Evolutionary conservation across 2,888 invertebrate genomes (phyloP), one percentile per base, ranked within the genome.

Genomic region (Pasiphila rectangulata): DNA sequence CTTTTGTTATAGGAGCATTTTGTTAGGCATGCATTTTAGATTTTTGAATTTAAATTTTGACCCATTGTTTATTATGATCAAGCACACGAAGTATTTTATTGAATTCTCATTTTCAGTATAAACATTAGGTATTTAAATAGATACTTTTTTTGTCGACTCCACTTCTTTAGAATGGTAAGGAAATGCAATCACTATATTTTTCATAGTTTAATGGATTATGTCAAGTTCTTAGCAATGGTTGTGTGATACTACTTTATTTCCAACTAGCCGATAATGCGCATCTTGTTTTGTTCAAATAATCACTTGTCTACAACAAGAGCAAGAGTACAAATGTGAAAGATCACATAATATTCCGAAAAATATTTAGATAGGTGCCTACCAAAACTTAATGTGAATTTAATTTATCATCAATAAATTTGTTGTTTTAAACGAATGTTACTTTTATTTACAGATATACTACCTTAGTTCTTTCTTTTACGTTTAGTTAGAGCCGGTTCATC

Each of bases 381-480:
- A 16, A 32, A 21, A n/a, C n/a, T n/a, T n/a, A 15, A 17, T 29
- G 9, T 35, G 7, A 27, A 39, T 12, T 34, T 19, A 27, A 19
- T 38, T 15, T 27, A 36, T 27, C 3, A 40, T 23, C 27, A 56
- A 47, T 54, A 57, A 57, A 54, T 43, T 52, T 54, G 47, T 54
- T 57, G 56, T 52, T 52, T 32, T 42, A 27, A 51, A 40, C n/a
- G 17, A 24, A 9, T 25, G 37, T 46, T 48, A 9, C 32, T 36
- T 38, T 17, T 29, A 13, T 34, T 42, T 32, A 20, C n/a, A 13
- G 15, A 16, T 43, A 7, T 29, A 3, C 12, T 27, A 21, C n/a
- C n/a, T n/a, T n/a, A n/a, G n/a, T n/a, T n/a, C n/a, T n/a, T n/a
- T n/a, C n/a, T n/a, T n/a, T n/a, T n/a, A n/a, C n/a, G n/a, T n/a